Base-by-base conservation (phyloP, 92 coral and sea anemone species). In the Muricea muricata region DNA sequence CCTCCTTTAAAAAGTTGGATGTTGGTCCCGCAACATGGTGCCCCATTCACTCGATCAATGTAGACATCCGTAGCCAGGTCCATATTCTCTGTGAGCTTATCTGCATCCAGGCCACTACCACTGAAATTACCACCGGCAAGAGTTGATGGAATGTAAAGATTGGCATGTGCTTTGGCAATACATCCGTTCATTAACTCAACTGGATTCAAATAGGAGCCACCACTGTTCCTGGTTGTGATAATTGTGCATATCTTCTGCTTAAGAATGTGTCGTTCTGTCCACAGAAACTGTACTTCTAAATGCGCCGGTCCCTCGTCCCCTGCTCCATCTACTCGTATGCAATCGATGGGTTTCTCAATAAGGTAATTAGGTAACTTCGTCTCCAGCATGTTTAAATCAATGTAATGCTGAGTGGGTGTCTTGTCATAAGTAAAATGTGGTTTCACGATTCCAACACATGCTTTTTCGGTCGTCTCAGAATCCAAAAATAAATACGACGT, bases 141-240 rank as follows among this genome's bases (percentile, higher is more conserved):
- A n/a, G n/a, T n/a, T n/a, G n/a, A n/a, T n/a, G n/a, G n/a, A n/a
- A n/a, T n/a, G n/a, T n/a, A n/a, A n/a, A n/a, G n/a, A n/a, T n/a
- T n/a, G n/a, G 13, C 20, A 47, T 86, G 93, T 7, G 90, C 90
- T 55, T 75, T 73, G 15, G 47, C 52, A 21, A 85, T 85, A 20
- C 92, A 89, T 6, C 92, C 89, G 41, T 89, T 89, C 54, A 85
- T 86, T 17, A 89, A 66, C 45, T 85, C 87, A 9, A 85, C 92
- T 0, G 79, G 66, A 52, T 89, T 85, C 18, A 83, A 80, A 50
- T 63, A 83, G 55, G 85, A 86, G 52, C 83, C 87, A 4, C 93
- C 93, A 25, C 93, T 86, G 20, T 65, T 56, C 54, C 93, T 47
- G 3, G 86, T 90, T 8, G 90, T 90, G 25, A 86, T 86, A 33